Conservation (phyloP, 2,113 vertebrate species). For the Oryzias javanicus region DNA sequence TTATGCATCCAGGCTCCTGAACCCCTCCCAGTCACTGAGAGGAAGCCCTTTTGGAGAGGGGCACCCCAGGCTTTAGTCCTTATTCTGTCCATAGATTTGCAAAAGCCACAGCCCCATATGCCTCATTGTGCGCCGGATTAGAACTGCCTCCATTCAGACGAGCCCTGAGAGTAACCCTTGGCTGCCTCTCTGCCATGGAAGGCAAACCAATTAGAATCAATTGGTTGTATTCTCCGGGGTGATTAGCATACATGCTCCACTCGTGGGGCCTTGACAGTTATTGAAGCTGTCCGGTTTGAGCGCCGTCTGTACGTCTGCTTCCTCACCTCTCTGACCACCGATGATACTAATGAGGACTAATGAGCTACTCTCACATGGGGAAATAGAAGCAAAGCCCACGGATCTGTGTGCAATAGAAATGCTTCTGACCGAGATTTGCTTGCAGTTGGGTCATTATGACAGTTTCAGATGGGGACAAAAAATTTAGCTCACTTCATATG, state of each 20-base stretch:
- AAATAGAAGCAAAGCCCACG: neutral
- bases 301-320: slow-evolving; percentile 30
- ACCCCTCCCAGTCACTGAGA: slow-evolving; percentile 46
- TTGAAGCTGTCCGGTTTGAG: slow-evolving; percentile 60
- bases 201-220: slow-evolving; percentile 71
- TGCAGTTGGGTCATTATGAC: slow-evolving; percentile 1
- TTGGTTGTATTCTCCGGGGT: slow-evolving; percentile 64
- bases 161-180: slow-evolving; percentile 51
- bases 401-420: slow-evolving; percentile 24
- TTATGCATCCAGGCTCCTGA: slow-evolving; percentile 32
- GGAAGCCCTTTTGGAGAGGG: slow-evolving; percentile 28
- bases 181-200: slow-evolving; percentile 54
- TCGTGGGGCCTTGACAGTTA: slow-evolving; percentile 54
- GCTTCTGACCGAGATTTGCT: slow-evolving; percentile 12
- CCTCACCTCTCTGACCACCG: slow-evolving; percentile 38
- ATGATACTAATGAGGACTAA: slow-evolving; percentile 56
- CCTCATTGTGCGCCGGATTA: slow-evolving; percentile 63
- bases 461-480: neutral
- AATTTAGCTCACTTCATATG: slow-evolving; percentile 2
- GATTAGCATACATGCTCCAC: slow-evolving; percentile 67
- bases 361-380: slow-evolving; percentile 36
- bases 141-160: slow-evolving; percentile 54
- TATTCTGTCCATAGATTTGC: slow-evolving; percentile 52
- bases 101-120: slow-evolving; percentile 64
- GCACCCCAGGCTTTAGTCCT: slow-evolving; percentile 45